These are phyloP conservation scores for Embiotoca jacksoni DNA, from an alignment of 2,113 vertebrate genomes.

Conservation along the genomic window DNA sequence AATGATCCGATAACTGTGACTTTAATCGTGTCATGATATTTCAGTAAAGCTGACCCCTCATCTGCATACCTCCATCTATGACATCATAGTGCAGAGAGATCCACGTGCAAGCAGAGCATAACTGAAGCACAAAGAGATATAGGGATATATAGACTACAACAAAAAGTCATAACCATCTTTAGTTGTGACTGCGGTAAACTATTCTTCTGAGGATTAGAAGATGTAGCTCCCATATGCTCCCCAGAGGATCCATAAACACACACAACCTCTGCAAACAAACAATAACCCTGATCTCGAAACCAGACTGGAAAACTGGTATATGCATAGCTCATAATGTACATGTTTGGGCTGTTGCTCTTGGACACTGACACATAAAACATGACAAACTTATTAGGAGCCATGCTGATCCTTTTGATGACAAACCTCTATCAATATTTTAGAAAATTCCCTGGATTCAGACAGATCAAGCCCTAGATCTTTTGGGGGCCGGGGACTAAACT, in stretches of 20 bases:
- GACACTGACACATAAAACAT: background rate
- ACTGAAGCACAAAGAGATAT: background rate
- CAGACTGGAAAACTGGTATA: background rate
- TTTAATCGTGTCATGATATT: constrained; percentile 27
- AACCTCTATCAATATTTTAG: constrained; percentile 10
- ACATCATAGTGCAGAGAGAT: background rate
- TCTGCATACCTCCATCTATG: constrained; percentile 3
- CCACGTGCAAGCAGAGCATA: background rate
- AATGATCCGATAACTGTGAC: constrained; percentile 34
- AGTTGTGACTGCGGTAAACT: constrained; percentile 11
- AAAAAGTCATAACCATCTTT: constrained; percentile 23
- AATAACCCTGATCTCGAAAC: constrained; percentile 6
- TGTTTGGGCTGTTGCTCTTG: background rate
- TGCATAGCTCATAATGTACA: background rate
- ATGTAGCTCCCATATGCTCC: background rate
- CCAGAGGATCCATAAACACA: constrained; percentile 14
- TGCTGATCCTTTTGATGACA: constrained; percentile 1
- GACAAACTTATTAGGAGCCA: background rate
- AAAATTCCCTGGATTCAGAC: too few species aligned
- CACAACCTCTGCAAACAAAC: constrained; percentile 13
- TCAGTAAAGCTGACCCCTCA: constrained; percentile 14
- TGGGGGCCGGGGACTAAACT: too few species aligned
- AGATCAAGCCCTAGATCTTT: too few species aligned
- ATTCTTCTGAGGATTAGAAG: constrained; percentile 3
- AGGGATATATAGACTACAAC: background rate